Conservation (phyloP, 2,888 invertebrate species). For the Chaetogeoica ovagalla region DNA sequence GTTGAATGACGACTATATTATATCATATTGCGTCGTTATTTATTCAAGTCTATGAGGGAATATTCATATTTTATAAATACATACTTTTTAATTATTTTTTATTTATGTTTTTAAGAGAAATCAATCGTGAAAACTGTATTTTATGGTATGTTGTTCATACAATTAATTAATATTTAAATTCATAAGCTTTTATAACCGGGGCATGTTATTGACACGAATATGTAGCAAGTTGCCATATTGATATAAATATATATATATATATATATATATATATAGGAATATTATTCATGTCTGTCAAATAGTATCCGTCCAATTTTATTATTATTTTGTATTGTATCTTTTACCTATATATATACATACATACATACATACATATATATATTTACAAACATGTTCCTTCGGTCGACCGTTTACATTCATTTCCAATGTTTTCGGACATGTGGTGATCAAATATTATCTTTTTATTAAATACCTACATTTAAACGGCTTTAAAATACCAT, state of each 20-base stretch:
- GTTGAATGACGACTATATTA: not conserved
- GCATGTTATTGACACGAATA: conserved; percentile 29
- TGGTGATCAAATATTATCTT: conserved; percentile 22
- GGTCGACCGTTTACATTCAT: conserved; percentile 25
- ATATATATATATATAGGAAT: no score
- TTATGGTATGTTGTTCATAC: not conserved
- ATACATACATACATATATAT: not conserved
- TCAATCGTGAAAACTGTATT: conserved; percentile 8
- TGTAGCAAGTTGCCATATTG: conserved; percentile 46
- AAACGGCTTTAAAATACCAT: conserved; percentile 11
- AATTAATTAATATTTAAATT: conserved; percentile 22
- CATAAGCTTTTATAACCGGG: not conserved
- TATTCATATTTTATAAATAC: not conserved
- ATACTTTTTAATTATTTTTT: conserved; percentile 1
- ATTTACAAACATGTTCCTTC: conserved; percentile 50
- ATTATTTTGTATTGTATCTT: conserved; percentile 46
- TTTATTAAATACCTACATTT: conserved; percentile 5
- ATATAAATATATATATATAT: no score
- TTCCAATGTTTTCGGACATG: not conserved
- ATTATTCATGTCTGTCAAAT: conserved; percentile 38
- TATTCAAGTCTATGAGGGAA: not conserved
- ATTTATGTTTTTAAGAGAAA: not conserved
- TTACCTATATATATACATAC: conserved; percentile 11
- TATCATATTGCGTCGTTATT: not conserved
- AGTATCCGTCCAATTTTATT: conserved; percentile 50